A percentile compares a stretch with the other conserved stretches of the same genome.
These are phyloP conservation scores for Limnephilus lunatus DNA, from an alignment of 2,888 invertebrate genomes.

Conservation along the genomic window DNA sequence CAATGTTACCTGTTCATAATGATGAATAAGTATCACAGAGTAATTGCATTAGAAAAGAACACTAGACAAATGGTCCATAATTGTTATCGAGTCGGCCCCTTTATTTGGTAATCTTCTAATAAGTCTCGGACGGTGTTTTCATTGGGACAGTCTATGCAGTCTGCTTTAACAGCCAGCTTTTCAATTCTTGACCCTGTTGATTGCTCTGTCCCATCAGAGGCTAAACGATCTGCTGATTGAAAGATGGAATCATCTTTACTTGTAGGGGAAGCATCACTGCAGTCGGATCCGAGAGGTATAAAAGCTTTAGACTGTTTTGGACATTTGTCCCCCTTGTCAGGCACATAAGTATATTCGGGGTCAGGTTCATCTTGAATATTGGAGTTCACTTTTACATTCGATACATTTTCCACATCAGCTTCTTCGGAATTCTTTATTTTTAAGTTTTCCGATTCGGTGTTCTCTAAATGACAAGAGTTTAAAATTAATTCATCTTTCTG, in stretches of 20 bases:
- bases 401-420: conserved; percentile 6
- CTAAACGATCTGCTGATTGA: background rate
- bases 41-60: background rate
- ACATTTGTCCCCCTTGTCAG: background rate
- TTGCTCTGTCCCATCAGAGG: background rate
- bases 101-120: conserved; percentile 15
- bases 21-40: conserved; percentile 41
- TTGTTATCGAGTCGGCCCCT: conserved; percentile 35
- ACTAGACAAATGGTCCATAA: background rate
- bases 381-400: conserved; percentile 10
- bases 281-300: background rate
- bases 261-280: background rate
- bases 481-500: conserved; percentile 29
- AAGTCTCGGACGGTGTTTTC: conserved; percentile 17
- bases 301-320: conserved; percentile 10
- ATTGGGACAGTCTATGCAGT: conserved; percentile 20
- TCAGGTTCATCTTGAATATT: background rate
- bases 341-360: background rate
- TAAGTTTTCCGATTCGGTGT: background rate
- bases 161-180: background rate
- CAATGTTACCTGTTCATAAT: conserved; percentile 38
- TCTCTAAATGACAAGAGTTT: conserved; percentile 3
- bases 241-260: conserved; percentile 25
- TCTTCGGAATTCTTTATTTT: background rate
- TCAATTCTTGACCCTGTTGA: background rate